Base-by-base conservation (phyloP, 2,113 vertebrate genomes). In the Lipotes vexillifer region DNA sequence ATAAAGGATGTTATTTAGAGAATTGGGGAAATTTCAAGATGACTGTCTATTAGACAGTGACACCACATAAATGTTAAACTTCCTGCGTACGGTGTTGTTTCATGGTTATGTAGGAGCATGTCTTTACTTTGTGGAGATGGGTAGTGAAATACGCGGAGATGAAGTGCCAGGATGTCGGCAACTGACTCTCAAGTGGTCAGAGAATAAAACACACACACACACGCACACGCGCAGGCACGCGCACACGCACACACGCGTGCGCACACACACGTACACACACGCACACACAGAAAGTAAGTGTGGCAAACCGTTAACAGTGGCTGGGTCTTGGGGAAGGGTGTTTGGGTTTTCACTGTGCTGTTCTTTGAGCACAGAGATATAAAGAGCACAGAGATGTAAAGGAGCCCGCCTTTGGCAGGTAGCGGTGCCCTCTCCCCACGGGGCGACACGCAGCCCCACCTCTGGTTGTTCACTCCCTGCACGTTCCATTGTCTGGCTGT, bases 201-300 rank as follows among this genome's bases (percentile, higher is more conserved):
- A 38, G 72, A 36, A 5, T 14, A 15, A 25, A 59, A 8, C 13
- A 8, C 2, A 3, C 27, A 11, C 29, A 59, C 69, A 11, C 29
- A 59, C n/a, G n/a, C n/a, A n/a, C n/a, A n/a, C n/a, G n/a, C n/a
- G n/a, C n/a, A n/a, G n/a, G n/a, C n/a, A n/a, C n/a, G n/a, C n/a
- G n/a, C 2, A 2, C 18, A 11, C 29, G 14, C 13, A 14, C 69
- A 8, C 0, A 1, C 33, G 6, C 2, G 2, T 13, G 8, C 29
- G 14, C 13, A 14, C 69, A 8, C 0, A 1, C 33, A 78, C n/a
- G n/a, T n/a, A n/a, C n/a, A 8, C 2, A 2, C 18, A 11, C 29
- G 14, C 13, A 14, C 69, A 8, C 0, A 1, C 33, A 78, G 46
- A 59, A 63, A 25, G 36, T 36, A 31, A 46, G 9, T 38, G 33